Evolutionary conservation across 2,113 vertebrate genomes (phyloP).

Genomic region (Serinus canaria): DNA sequence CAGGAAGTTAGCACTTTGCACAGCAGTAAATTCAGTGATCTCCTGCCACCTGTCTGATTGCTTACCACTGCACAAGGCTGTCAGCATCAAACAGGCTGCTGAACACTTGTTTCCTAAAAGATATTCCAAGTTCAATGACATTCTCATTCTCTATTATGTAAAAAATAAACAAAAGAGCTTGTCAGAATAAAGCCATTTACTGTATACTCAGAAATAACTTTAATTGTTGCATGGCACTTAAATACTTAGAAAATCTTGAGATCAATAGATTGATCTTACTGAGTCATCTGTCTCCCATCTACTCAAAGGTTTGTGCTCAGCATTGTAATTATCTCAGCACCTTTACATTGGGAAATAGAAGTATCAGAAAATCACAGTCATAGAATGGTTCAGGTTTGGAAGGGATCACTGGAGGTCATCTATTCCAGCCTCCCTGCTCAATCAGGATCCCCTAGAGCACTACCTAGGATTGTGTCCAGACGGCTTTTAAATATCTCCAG

Average conservation of each 20-base stretch:
- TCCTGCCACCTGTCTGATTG: neutral
- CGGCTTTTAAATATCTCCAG: neutral
- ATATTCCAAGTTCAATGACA: neutral
- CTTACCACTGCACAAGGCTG: neutral
- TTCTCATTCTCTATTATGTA: neutral
- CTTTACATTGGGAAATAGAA: neutral
- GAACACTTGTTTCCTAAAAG: neutral
- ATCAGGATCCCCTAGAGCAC: neutral
- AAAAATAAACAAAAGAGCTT: neutral
- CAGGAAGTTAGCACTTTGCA: neutral
- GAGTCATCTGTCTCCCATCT: constrained; percentile 32
- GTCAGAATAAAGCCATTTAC: constrained; percentile 16
- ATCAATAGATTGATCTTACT: constrained; percentile 39
- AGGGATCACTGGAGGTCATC: neutral
- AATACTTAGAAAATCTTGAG: constrained; percentile 39
- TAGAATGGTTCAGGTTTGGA: neutral
- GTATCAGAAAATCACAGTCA: neutral
- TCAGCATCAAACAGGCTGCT: neutral
- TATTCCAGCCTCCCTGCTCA: neutral
- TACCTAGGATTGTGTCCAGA: neutral
- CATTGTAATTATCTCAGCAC: constrained; percentile 2
- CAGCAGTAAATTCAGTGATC: neutral
- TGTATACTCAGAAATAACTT: constrained; percentile 12
- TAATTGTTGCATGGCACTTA: constrained; percentile 36
- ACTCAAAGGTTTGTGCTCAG: neutral